Evolutionary conservation across 2,888 invertebrate genomes (phyloP).

Genomic region (Mantis religiosa): DNA sequence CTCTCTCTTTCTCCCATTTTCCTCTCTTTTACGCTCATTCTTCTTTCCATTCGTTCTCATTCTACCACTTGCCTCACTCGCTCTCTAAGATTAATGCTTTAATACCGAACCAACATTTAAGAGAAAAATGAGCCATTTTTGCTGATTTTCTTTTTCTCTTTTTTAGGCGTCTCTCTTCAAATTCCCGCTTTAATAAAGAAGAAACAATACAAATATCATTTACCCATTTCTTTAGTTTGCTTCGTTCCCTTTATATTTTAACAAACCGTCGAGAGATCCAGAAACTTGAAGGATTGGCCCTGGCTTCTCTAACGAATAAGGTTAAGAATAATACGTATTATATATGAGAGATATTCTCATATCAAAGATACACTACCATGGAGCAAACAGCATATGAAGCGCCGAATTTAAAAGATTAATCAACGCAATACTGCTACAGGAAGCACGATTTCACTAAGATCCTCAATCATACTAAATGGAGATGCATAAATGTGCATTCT

Average conservation of each 20-base stretch:
- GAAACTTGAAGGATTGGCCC: no score
- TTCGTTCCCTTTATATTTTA: background rate
- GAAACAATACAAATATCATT: background rate
- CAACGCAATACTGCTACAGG: no score
- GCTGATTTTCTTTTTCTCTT: background rate
- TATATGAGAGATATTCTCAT: no score
- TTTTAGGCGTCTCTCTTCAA: background rate
- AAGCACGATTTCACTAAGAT: no score
- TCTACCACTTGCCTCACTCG: background rate
- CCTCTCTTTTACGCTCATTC: background rate
- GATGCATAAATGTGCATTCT: no score
- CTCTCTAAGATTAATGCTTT: background rate
- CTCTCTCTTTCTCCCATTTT: no score
- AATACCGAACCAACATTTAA: background rate
- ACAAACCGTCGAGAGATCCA: background rate
- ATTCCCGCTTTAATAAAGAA: background rate
- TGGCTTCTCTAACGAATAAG: no score
- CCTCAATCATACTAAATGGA: no score
- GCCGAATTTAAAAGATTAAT: no score
- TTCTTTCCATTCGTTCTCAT: background rate
- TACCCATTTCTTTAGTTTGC: background rate
- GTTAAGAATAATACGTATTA: no score
- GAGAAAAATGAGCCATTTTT: background rate
- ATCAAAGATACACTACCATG: no score
- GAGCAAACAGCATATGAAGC: no score